Conservation (phyloP, 2,797 vertebrate genomes). For the Phrynocephalus guinanensis region DNA sequence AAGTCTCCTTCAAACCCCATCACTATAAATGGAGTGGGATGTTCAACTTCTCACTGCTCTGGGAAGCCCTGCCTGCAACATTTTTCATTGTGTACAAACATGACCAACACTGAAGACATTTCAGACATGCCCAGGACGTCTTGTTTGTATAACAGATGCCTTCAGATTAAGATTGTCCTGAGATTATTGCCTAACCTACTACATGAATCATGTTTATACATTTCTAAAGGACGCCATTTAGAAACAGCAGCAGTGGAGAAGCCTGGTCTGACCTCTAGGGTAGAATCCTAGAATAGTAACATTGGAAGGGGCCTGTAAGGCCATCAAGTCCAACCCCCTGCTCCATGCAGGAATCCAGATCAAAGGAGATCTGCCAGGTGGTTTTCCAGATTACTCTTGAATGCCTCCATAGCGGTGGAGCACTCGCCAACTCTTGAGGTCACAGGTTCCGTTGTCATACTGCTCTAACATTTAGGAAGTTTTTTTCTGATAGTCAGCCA, state of each 20-base stretch:
- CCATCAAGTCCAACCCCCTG: too few relatives aligned
- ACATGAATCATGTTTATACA: background rate
- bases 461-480: too few relatives aligned
- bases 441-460: too few relatives aligned
- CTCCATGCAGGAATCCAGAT: too few relatives aligned
- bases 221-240: background rate
- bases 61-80: background rate
- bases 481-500: too few relatives aligned
- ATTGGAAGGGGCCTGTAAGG: too few relatives aligned
- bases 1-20: background rate
- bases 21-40: background rate
- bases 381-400: too few relatives aligned
- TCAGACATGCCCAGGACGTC: background rate
- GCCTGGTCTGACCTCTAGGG: background rate
- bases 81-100: background rate
- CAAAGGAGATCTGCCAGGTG: too few relatives aligned
- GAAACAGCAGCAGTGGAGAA: background rate
- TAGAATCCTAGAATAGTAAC: background rate
- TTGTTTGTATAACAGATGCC: slow-evolving; percentile 14
- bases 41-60: background rate
- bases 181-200: background rate
- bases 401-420: too few relatives aligned
- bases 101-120: background rate
- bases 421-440: too few relatives aligned
- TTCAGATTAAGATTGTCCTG: background rate